A percentile compares a stretch with the other conserved stretches of the same genome.
phyloP scores from a whole-genome alignment of 92 coral and sea anemone genomes.

The Porites lobata region DNA sequence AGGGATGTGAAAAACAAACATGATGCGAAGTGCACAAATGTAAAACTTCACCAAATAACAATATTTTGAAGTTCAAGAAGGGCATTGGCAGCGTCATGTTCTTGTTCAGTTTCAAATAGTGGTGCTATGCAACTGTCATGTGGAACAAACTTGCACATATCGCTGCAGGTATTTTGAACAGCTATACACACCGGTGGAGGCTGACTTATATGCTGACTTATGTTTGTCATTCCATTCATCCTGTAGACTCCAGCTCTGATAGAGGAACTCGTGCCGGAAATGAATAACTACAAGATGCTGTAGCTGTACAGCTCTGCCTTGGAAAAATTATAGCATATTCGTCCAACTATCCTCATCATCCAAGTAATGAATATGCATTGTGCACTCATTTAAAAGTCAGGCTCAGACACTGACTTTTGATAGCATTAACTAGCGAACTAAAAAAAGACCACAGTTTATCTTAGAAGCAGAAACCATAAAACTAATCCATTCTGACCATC shows the following conservation, averaged over 20 bases:
- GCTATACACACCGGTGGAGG: background rate
- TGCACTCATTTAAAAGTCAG: background rate
- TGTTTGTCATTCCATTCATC: background rate
- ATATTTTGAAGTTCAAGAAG: too few relatives aligned
- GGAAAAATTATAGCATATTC: background rate
- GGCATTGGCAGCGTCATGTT: too few relatives aligned
- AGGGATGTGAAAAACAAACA: too few relatives aligned
- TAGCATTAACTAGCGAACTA: background rate
- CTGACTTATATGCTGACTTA: background rate
- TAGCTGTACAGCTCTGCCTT: background rate
- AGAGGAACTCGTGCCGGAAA: background rate
- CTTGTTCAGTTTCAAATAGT: background rate
- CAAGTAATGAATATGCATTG: too few relatives aligned
- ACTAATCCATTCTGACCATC: slow-evolving; percentile 51
- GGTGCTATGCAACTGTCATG: background rate
- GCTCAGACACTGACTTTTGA: background rate
- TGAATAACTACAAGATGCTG: background rate
- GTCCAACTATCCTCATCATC: background rate
- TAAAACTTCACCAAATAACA: too few relatives aligned
- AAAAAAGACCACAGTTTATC: slow-evolving; percentile 46
- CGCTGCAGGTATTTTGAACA: too few relatives aligned
- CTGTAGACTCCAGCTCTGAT: slow-evolving; percentile 5
- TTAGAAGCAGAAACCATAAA: slow-evolving; percentile 44
- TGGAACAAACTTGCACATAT: background rate
- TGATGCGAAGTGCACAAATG: too few relatives aligned